These are phyloP conservation scores for Labeo rohita DNA, from an alignment of 2,113 vertebrate species.

Conservation along the genomic window DNA sequence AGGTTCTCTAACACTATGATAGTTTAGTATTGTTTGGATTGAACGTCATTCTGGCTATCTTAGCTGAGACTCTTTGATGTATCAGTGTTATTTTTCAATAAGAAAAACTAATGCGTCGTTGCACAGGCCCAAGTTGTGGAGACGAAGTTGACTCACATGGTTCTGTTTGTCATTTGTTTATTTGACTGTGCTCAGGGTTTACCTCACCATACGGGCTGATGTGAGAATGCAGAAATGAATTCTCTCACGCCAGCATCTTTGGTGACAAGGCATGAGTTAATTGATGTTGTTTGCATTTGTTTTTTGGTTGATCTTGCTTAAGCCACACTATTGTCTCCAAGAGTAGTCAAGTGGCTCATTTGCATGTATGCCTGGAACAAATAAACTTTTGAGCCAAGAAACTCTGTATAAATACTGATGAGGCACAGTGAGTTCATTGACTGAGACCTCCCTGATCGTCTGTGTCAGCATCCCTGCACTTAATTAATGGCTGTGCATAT, in stretches of 20 bases:
- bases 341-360: conserved; percentile 45
- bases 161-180: conserved; percentile 43
- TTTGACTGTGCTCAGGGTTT: conserved; percentile 29
- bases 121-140: conserved; percentile 29
- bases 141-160: conserved; percentile 35
- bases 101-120: conserved; percentile 42
- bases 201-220: conserved; percentile 9
- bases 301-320: conserved; percentile 29
- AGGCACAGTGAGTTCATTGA: conserved; percentile 55
- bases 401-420: conserved; percentile 43
- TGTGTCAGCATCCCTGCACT: conserved; percentile 45
- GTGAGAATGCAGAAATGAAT: not conserved
- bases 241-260: not conserved
- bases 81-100: conserved; percentile 56
- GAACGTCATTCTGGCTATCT: conserved; percentile 9
- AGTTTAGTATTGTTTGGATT: conserved; percentile 10
- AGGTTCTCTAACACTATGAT: not conserved
- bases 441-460: conserved; percentile 58
- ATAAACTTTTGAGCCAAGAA: conserved; percentile 46
- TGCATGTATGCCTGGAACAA: conserved; percentile 53
- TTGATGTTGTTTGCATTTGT: conserved; percentile 10
- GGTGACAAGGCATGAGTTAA: conserved; percentile 17
- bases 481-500: conserved; percentile 62
- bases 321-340: conserved; percentile 15
- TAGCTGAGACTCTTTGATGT: conserved; percentile 18